A percentile compares a stretch with the other conserved stretches of the same genome.
Conservation (phyloP, 1,140 invertebrate genomes). For the Ceratina japonica region DNA sequence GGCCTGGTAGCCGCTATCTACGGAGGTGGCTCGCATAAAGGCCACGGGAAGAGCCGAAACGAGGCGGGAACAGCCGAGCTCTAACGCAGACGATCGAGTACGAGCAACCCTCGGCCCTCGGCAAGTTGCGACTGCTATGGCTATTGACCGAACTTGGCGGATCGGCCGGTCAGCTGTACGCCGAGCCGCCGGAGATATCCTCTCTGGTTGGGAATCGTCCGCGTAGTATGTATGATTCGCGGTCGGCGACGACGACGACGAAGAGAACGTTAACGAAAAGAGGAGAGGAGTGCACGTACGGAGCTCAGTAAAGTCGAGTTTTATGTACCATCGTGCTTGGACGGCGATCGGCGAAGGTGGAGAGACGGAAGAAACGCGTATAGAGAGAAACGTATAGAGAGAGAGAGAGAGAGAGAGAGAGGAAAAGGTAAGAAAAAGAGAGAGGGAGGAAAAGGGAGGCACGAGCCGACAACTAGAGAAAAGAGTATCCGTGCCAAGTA, state of each 20-base stretch:
- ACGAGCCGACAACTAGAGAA: no score
- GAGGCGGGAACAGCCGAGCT: conserved; percentile 59
- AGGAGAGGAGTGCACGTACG: background rate
- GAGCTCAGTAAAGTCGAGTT: background rate
- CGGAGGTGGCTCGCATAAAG: conserved; percentile 65
- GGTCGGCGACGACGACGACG: conserved; percentile 13
- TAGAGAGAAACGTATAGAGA: background rate
- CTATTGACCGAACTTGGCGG: conserved; percentile 77
- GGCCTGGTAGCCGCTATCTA: conserved; percentile 37
- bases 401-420: conserved; percentile 8
- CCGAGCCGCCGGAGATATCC: conserved; percentile 63
- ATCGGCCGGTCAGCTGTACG: conserved; percentile 79
- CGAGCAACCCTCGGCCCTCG: conserved; percentile 66
- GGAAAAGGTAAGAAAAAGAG: background rate
- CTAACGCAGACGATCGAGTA: conserved; percentile 54
- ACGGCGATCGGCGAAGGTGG: conserved; percentile 9
- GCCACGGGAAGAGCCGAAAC: conserved; percentile 54
- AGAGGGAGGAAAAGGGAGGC: no score
- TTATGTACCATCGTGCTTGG: background rate
- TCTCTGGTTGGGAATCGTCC: conserved; percentile 51
- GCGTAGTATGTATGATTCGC: conserved; percentile 38
- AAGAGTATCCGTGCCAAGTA: conserved; percentile 4
- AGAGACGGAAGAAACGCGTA: conserved; percentile 2
- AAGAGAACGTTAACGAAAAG: conserved; percentile 11
- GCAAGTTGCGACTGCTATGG: conserved; percentile 70